Evolutionary conservation across 2,888 invertebrate genomes (phyloP), one percentile per base, ranked within the genome.

Genomic region (Drosophila merina): DNA sequence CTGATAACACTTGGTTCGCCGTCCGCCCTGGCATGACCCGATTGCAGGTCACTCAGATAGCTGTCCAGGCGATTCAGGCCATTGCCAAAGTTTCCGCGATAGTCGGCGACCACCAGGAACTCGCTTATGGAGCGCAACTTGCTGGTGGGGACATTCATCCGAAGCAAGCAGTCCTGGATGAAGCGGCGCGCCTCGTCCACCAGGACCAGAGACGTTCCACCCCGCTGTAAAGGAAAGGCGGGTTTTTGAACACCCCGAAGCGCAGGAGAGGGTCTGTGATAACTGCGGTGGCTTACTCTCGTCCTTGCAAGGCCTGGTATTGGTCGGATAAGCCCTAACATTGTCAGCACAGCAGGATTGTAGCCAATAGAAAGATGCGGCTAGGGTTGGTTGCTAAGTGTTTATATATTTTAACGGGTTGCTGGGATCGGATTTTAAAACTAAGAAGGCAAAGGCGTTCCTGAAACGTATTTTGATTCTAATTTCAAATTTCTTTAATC

Each of bases 151-250:
- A 79, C 77, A 4, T 74, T 73, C 42, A 80, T 67, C 1, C 75
- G 64, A 2, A 54, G 38, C 26, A 80, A 51, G 26, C 80, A 79
- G 9, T 83, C 80, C 48, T 74, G 57, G 4, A 79, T 69, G 40
- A 80, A 83, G 14, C 80, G 84, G 38, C 80, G 84, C 20, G 50
- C 71, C 54, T 80, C 84, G n/a, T 49, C 50, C 44, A 75, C 67
- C 8, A 68, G 31, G 0, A 83, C 81, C 45, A 84, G 33, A 2
- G 80, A 75, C 0, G 68, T 69, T 4, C 54, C 45, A 9, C 31
- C 30, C 44, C 50, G 26, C 1, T 69, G 67, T 14, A 8, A 14
- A 5, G 51, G n/a, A 9, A 8, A 45, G 5, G 52, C 44, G 0
- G 69, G 49, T 30, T 57, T 25, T 31, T 60, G 59, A n/a, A 38